Evolutionary conservation across 2,888 invertebrate genomes (phyloP).

Genomic region (Peribatodes rhomboidaria): DNA sequence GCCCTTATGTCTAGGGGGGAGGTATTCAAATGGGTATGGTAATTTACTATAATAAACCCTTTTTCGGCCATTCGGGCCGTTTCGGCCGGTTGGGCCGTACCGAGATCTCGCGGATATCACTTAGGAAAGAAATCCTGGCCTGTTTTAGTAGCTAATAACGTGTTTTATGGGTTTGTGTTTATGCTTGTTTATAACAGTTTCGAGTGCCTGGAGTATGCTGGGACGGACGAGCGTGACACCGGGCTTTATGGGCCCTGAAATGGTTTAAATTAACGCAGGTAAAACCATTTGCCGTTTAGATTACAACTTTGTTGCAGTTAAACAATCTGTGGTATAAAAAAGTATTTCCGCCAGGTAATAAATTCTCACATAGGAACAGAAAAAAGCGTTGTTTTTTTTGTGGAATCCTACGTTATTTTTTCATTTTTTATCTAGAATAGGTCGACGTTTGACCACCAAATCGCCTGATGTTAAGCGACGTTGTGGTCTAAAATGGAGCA

Average conservation of each 20-base stretch:
- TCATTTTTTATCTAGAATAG: too few species aligned
- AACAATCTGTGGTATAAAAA: not conserved
- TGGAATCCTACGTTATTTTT: too few species aligned
- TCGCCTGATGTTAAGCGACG: too few species aligned
- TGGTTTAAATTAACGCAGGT: constrained; percentile 7
- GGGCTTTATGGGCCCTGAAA: constrained; percentile 4
- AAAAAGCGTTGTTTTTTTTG: too few species aligned
- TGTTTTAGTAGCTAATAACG: constrained; percentile 32
- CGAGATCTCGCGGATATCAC: constrained; percentile 34
- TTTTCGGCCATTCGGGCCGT: constrained; percentile 25
- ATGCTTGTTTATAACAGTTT: constrained; percentile 26
- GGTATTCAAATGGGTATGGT: constrained; percentile 36
- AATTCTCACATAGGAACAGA: too few species aligned
- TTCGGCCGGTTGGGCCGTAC: constrained; percentile 11
- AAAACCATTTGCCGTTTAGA: not conserved
- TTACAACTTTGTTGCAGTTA: not conserved
- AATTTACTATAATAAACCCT: constrained; percentile 37
- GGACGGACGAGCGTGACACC: constrained; percentile 8
- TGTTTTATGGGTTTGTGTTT: constrained; percentile 24
- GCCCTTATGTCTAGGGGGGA: constrained; percentile 29
- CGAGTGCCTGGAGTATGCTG: constrained; percentile 9
- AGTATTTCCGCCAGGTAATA: not conserved
- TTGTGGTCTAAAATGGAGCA: too few species aligned
- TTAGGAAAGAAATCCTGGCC: constrained; percentile 26
- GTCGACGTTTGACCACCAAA: too few species aligned